These are phyloP conservation scores for Meandrusa payeni DNA, from an alignment of 2,888 invertebrate species.

Conservation along the genomic window DNA sequence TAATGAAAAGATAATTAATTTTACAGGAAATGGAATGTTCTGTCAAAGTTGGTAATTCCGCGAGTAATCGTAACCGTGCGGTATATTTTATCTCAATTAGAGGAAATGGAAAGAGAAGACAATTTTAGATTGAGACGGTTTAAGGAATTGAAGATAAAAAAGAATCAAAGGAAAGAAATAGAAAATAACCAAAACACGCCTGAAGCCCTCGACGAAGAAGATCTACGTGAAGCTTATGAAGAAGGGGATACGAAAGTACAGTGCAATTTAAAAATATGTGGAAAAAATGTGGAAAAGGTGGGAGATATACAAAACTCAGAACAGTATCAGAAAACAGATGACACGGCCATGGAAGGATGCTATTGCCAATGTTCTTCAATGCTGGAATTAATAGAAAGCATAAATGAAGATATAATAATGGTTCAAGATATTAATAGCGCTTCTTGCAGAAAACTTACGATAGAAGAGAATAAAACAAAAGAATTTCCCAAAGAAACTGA, in stretches of 20 bases:
- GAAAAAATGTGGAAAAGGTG: neutral
- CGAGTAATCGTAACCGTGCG: conserved; percentile 33
- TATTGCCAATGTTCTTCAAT: too few species aligned
- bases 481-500: conserved; percentile 22
- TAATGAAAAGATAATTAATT: conserved; percentile 8
- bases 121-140: conserved; percentile 44
- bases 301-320: neutral
- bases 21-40: conserved; percentile 47
- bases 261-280: conserved; percentile 4
- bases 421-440: neutral
- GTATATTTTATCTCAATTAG: conserved; percentile 40
- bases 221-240: too few species aligned
- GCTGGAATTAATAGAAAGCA: neutral
- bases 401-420: neutral
- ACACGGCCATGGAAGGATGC: too few species aligned
- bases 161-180: too few species aligned
- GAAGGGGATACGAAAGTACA: too few species aligned
- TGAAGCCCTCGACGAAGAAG: too few species aligned
- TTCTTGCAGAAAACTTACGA: neutral
- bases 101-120: conserved; percentile 41
- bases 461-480: too few species aligned
- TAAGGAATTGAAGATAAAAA: conserved; percentile 36
- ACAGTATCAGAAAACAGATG: neutral
- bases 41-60: conserved; percentile 39
- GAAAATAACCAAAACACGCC: too few species aligned